Conservation (phyloP, 2,113 vertebrate genomes). For the Panthera tigris region DNA sequence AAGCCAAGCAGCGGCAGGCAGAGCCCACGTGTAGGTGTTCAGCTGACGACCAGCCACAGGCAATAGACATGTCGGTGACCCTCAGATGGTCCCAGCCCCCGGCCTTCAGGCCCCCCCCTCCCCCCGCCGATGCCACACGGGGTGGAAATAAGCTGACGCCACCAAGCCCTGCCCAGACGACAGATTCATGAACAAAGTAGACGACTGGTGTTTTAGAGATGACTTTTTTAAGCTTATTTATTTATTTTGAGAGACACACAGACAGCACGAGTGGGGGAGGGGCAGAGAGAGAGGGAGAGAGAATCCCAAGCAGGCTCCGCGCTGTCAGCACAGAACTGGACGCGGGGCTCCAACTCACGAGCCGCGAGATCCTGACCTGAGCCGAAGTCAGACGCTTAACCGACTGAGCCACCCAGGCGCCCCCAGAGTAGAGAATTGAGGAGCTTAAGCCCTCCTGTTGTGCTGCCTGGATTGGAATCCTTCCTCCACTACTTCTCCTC, state of each 20-base stretch:
- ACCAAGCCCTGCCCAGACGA: not conserved
- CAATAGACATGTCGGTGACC: not conserved
- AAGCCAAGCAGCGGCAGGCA: rapidly evolving
- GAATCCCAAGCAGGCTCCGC: too few species aligned
- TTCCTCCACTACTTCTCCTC: not conserved
- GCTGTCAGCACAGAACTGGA: too few species aligned
- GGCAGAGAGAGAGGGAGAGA: too few species aligned
- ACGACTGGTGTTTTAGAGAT: not conserved
- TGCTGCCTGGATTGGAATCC: not conserved
- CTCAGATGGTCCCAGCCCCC: not conserved
- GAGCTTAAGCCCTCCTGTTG: not conserved
- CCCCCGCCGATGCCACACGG: not conserved
- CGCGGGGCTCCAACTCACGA: too few species aligned
- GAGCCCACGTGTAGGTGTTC: not conserved
- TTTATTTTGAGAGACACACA: too few species aligned
- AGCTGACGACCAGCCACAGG: not conserved
- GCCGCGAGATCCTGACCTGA: too few species aligned
- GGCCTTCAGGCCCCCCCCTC: too few species aligned
- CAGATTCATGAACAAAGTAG: not conserved
- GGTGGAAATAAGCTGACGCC: not conserved
- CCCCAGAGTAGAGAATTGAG: too few species aligned
- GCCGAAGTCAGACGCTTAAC: too few species aligned
- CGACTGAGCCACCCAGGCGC: too few species aligned
- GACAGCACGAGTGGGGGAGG: too few species aligned
- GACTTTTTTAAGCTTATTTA: too few species aligned